A percentile compares a stretch with the other conserved stretches of the same genome.
phyloP scores from a whole-genome alignment of 2,888 invertebrate genomes.

The Tridacna crocea region DNA sequence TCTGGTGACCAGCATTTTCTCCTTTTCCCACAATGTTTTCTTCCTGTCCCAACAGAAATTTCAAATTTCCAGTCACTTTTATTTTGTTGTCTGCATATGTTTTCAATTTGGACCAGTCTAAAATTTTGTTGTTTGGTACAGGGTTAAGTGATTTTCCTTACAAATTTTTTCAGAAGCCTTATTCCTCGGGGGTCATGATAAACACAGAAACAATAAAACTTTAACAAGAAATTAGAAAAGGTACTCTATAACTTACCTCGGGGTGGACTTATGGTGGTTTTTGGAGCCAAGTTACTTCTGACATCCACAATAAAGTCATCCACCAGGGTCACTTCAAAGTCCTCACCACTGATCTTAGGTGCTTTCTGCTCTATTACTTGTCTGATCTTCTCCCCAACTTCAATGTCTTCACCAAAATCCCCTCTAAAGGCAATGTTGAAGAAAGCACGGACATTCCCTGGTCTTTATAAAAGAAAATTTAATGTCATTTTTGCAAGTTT shows the following conservation, averaged over 20 bases:
- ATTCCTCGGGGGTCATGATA: too few relatives aligned
- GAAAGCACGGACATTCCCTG: conserved; percentile 34
- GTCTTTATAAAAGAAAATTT: conserved; percentile 19
- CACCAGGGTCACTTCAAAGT: conserved; percentile 48
- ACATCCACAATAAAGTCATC: conserved; percentile 59
- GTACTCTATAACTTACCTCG: conserved; percentile 18
- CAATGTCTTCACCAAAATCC: conserved; percentile 27
- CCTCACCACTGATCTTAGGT: conserved; percentile 31
- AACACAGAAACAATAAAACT: too few relatives aligned
- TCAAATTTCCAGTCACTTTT: too few relatives aligned
- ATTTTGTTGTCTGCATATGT: too few relatives aligned
- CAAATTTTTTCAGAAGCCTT: too few relatives aligned
- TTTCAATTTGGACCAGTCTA: too few relatives aligned
- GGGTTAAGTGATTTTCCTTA: too few relatives aligned
- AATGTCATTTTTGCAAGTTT: not conserved
- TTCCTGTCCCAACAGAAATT: too few relatives aligned
- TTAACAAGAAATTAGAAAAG: too few relatives aligned
- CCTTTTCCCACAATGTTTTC: too few relatives aligned
- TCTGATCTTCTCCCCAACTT: conserved; percentile 19
- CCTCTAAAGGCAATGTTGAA: conserved; percentile 44
- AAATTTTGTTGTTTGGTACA: too few relatives aligned
- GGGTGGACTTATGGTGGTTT: conserved; percentile 15
- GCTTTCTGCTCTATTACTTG: conserved; percentile 40
- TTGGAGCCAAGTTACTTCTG: conserved; percentile 19
- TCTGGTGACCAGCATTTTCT: too few relatives aligned